A percentile compares a stretch with the other conserved stretches of the same genome.
Conservation (phyloP, 2,888 invertebrate genomes). For the Campoplex capitator region DNA sequence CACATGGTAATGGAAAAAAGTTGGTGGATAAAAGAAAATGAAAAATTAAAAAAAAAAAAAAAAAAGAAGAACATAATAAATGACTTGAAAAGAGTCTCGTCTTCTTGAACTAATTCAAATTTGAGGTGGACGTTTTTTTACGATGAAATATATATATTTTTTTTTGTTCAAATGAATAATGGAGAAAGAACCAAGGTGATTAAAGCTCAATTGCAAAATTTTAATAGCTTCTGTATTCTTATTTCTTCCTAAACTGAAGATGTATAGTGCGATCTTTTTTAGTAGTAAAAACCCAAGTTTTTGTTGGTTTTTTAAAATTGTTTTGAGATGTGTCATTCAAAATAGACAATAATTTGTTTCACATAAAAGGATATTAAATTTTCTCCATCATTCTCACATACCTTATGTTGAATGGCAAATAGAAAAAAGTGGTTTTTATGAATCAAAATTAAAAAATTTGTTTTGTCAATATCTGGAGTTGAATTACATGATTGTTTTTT, state of each 20-base stretch:
- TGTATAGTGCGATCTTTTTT: neutral
- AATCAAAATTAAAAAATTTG: no score
- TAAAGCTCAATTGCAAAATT: neutral
- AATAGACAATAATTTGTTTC: no score
- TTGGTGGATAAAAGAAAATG: constrained; percentile 36
- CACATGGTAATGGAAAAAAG: constrained; percentile 61
- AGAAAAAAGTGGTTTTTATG: neutral
- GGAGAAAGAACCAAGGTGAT: neutral
- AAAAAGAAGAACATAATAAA: constrained; percentile 25
- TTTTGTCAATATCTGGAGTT: no score
- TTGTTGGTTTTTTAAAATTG: neutral
- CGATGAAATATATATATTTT: constrained; percentile 4
- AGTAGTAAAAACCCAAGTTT: neutral
- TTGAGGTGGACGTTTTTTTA: constrained; percentile 40
- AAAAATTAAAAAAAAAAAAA: constrained; percentile 9
- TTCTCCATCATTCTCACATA: neutral
- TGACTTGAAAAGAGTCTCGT: constrained; percentile 28
- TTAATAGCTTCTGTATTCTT: neutral
- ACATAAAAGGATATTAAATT: no score
- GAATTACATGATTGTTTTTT: no score
- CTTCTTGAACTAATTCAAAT: constrained; percentile 20
- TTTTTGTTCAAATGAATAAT: neutral
- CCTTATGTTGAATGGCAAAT: neutral
- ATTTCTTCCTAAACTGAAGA: neutral
- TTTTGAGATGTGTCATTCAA: no score